Percentiles rank a stretch among this genome's conserved stretches.
These are phyloP conservation scores for Sylvietta virens DNA, from an alignment of 2,113 vertebrate genomes.

Conservation along the genomic window DNA sequence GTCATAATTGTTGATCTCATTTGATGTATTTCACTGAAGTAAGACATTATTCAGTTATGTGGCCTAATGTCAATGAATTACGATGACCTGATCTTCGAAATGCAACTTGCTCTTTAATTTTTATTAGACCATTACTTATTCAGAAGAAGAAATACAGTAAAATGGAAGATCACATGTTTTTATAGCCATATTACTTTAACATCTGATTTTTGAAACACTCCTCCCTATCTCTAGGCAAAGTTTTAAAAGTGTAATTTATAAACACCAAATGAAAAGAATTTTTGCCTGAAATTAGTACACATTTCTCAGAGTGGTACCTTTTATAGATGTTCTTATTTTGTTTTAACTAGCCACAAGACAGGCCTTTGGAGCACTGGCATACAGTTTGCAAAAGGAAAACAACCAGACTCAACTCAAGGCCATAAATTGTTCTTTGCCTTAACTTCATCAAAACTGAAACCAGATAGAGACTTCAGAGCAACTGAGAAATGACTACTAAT, in stretches of 20 bases:
- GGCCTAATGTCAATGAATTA: conserved; percentile 96
- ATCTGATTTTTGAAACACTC: conserved; percentile 45
- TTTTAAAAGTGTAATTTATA: conserved; percentile 1
- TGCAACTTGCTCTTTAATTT: conserved; percentile 89
- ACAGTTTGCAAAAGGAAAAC: background rate
- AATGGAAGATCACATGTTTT: conserved; percentile 50
- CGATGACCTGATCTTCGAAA: conserved; percentile 91
- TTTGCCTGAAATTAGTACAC: background rate
- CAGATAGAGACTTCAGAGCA: background rate
- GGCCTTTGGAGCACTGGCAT: background rate
- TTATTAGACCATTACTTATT: conserved; percentile 73
- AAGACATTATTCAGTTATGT: conserved; percentile 99
- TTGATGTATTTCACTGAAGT: conserved; percentile 98
- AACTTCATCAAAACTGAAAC: background rate
- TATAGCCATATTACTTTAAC: conserved; percentile 46
- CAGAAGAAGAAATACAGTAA: conserved; percentile 52
- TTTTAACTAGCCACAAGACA: background rate
- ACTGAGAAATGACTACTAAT: background rate
- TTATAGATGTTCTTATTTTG: background rate
- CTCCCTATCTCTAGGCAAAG: conserved; percentile 32
- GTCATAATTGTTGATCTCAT: conserved; percentile 99
- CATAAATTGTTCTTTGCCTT: background rate
- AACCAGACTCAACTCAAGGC: background rate
- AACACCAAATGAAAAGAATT: conserved; percentile 14
- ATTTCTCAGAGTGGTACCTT: background rate